Base-by-base conservation (phyloP, 2,113 vertebrate genomes). In the Ochotona princeps region DNA sequence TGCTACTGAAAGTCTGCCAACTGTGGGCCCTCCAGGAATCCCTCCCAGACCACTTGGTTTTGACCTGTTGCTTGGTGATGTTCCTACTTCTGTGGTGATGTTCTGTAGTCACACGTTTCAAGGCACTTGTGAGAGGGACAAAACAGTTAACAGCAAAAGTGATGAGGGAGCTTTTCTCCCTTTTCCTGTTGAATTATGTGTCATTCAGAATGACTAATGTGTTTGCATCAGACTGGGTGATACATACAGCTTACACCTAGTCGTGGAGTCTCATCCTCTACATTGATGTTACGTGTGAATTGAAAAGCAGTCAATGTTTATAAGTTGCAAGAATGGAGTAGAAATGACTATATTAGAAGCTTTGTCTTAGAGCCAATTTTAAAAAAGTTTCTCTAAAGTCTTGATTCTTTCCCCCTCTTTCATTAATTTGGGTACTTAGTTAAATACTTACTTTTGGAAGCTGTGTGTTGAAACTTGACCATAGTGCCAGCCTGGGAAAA, bases 31-130 rank as follows among this genome's bases (percentile, higher is more conserved):
- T 87, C 49, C 10, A 75, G 63, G 94, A 54, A 79, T 88, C 74
- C 81, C 73, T 92, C 82, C 73, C 38, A 84, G 87, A 85, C 96
- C 54, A 75, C 75, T 96, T 92, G 80, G 15, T 96, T 95, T 87
- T 87, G 91, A 90, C 84, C 87, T 96, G 92, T 93, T 90, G 82
- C 83, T 94, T 61, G 54, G 75, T 90, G 67, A 65, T 93, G 9
- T 88, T 95, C 83, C 25, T 78, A 54, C 8, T 32, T 84, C 87
- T n/a, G 63, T 87, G 87, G 87, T 96, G 90, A 96, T 87, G 89
- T 93, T 94, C 80, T 96, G 75, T 89, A 89, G 81, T 94, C 73
- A 91, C 49, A 93, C 47, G 51, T 96, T 94, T 94, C 44, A 69
- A 69, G 94, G 57, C 73, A 69, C 8, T 92, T 87, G 17, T 90